Percentiles rank a stretch among this genome's conserved stretches.
phyloP scores from a whole-genome alignment of 2,888 invertebrate species.

The Ormyrus pomaceus region DNA sequence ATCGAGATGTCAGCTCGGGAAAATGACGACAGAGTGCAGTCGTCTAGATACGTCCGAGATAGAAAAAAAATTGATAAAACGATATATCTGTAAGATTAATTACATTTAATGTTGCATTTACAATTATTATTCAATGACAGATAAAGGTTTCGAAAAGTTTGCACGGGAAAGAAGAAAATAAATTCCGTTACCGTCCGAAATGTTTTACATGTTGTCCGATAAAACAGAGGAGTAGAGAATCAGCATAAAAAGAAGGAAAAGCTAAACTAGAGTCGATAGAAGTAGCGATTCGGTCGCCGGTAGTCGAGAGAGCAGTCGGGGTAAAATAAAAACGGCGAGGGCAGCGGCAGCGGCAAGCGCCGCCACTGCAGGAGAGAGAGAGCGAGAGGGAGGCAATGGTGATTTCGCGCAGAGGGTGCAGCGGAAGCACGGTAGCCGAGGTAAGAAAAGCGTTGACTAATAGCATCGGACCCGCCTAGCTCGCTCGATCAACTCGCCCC shows the following conservation, averaged over 20 bases:
- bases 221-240: background rate
- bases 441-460: constrained; percentile 43
- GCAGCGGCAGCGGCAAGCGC: background rate
- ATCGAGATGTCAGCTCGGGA: background rate
- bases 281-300: background rate
- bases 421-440: too few species aligned
- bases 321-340: constrained; percentile 16
- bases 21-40: too few species aligned
- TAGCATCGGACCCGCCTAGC: constrained; percentile 38
- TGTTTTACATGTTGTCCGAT: too few species aligned
- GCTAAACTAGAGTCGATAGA: too few species aligned
- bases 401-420: constrained; percentile 22
- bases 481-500: constrained; percentile 27
- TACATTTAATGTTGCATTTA: too few species aligned
- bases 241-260: constrained; percentile 1
- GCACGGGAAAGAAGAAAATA: too few species aligned
- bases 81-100: too few species aligned
- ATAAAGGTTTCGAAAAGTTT: too few species aligned
- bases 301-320: background rate
- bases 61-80: too few species aligned
- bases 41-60: too few species aligned
- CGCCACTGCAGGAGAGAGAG: background rate
- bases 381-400: constrained; percentile 8
- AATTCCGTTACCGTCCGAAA: too few species aligned
- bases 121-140: too few species aligned